These are phyloP conservation scores for Calliopum simillimum DNA, from an alignment of 2,888 invertebrate species.

Conservation along the genomic window DNA sequence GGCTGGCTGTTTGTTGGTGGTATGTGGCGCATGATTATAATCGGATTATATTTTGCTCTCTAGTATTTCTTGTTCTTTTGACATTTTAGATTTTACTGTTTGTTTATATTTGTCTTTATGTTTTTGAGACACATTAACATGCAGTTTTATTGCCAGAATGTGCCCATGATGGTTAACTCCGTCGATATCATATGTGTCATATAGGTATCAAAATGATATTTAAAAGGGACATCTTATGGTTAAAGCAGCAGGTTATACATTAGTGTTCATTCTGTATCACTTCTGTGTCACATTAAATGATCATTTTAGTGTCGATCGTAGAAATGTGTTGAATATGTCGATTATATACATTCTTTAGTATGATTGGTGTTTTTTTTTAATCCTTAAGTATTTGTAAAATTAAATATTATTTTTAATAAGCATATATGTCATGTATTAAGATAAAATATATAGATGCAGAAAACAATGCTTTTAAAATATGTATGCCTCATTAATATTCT, in stretches of 20 bases:
- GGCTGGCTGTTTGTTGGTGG: neutral
- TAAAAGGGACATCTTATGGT: constrained; percentile 1
- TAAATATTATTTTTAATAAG: no score
- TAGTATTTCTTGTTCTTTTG: constrained; percentile 5
- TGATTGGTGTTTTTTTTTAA: constrained; percentile 6
- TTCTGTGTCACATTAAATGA: constrained; percentile 22
- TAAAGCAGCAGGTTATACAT: neutral
- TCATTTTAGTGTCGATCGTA: constrained; percentile 15
- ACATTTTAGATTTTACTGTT: constrained; percentile 22
- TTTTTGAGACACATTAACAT: constrained; percentile 19
- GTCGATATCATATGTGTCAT: neutral
- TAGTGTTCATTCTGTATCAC: neutral
- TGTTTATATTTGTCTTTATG: constrained; percentile 10
- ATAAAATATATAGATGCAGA: no score
- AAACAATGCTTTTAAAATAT: no score
- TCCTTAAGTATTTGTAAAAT: neutral
- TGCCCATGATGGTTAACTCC: no score
- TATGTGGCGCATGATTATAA: constrained; percentile 21
- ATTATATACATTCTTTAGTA: neutral
- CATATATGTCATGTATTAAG: no score
- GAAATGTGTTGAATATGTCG: constrained; percentile 14
- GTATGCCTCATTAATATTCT: no score
- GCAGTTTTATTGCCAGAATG: constrained; percentile 21
- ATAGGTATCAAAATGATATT: no score
- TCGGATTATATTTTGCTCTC: constrained; percentile 25